Evolutionary conservation across 2,797 vertebrate species (phyloP), one percentile per base, ranked within the genome.

Genomic region (Hippocampus kuda): DNA sequence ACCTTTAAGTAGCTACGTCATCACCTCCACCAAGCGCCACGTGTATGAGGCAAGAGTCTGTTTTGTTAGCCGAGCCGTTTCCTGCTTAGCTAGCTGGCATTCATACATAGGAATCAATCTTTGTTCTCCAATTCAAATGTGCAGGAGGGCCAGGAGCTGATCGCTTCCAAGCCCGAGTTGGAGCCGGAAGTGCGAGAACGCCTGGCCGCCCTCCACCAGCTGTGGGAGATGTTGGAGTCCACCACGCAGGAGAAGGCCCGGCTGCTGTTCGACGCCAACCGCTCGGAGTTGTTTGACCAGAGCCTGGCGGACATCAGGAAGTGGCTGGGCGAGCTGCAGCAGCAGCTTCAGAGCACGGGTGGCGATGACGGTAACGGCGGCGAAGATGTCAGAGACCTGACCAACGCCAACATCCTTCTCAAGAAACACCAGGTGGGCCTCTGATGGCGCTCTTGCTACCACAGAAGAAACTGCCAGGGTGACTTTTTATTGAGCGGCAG

Each of bases 131-230:
- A 57, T 57, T 20, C 4, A 4, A 26, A 57, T 1, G 0, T 51
- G 26, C 84, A 99, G 97, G 94, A 97, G 74, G 97, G 97, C 51
- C 90, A 87, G 18, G 90, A 93, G 71, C 88, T 99, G 78, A 93
- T 88, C 60, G 67, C 80, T 4, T 90, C 89, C 73, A 99, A 99
- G 75, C 94, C 93, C 0, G 93, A 92, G 82, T 93, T 93, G 24
- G 30, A 89, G 2, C 77, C 81, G 0, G 82, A 81, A n/a, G 93
- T 96, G 77, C 88, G 1, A 0, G 89, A 90, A 72, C 91, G 79
- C 62, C 88, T 99, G 78, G 84, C 80, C 3, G 82, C 91, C 70
- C 89, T 99, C 75, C 92, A 91, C 34, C 78, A 59, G 42, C 91
- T 93, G 62, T 98, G 97, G 97, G 88, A 93, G 1, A 81, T 89